These are phyloP conservation scores for Alcedo quadribrachys DNA, from an alignment of 2,797 vertebrate species.

Conservation along the genomic window DNA sequence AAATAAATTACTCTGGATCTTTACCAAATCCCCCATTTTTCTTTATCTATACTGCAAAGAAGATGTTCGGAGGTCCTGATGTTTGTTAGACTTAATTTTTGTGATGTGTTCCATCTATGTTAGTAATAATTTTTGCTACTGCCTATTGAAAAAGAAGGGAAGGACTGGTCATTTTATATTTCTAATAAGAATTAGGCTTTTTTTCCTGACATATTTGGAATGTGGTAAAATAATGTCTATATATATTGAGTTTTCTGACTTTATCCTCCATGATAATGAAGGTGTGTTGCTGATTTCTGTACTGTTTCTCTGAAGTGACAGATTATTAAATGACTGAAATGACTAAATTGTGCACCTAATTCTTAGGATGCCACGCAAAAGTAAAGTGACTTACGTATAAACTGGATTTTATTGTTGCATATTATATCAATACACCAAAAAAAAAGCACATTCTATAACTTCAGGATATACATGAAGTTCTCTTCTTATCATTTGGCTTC, in stretches of 20 bases:
- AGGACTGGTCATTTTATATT: not conserved
- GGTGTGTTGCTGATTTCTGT: not conserved
- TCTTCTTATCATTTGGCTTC: not conserved
- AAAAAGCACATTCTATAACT: not conserved
- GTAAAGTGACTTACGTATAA: not conserved
- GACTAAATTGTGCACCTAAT: not conserved
- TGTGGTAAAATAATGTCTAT: not conserved
- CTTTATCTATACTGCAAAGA: not conserved
- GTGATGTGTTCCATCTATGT: not conserved
- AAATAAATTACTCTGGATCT: not conserved
- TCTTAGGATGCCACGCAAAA: not conserved
- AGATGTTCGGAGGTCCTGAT: not conserved
- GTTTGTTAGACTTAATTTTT: not conserved
- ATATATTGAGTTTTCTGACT: not conserved
- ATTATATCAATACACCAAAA: not conserved
- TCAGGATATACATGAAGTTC: not conserved
- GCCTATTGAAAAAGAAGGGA: not conserved
- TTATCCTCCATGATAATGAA: not conserved
- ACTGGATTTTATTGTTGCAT: not conserved
- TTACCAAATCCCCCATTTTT: not conserved
- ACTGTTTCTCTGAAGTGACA: not conserved
- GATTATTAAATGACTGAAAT: not conserved
- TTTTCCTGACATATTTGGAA: not conserved
- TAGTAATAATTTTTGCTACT: not conserved
- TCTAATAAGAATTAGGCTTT: not conserved